Evolutionary conservation across 2,797 vertebrate species (phyloP).

Genomic region (Pseudochromis fuscus): DNA sequence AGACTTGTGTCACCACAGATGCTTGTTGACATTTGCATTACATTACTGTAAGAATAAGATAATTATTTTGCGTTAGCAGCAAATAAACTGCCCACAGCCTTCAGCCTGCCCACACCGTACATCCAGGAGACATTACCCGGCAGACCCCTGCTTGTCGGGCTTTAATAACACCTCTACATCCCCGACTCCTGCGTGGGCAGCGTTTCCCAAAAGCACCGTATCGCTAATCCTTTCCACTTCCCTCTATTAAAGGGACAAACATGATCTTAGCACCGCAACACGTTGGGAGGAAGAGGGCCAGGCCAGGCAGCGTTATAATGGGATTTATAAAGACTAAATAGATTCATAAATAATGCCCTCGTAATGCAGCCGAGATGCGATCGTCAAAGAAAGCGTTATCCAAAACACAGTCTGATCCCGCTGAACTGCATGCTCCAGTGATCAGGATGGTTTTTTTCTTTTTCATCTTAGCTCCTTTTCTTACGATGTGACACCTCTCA

Average conservation of each 20-base stretch:
- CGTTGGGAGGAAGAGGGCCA: not conserved
- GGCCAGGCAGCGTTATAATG: constrained; percentile 22
- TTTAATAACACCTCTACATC: constrained; percentile 35
- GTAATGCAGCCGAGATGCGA: constrained; percentile 37
- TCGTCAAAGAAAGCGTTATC: constrained; percentile 28
- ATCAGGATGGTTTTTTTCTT: constrained; percentile 41
- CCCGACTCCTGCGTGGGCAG: not conserved
- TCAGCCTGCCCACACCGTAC: not conserved
- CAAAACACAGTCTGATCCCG: constrained; percentile 23
- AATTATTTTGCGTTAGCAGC: no score
- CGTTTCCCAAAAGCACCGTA: not conserved
- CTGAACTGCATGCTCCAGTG: constrained; percentile 24
- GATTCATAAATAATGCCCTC: constrained; percentile 47
- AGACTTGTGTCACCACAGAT: no score
- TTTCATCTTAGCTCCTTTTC: constrained; percentile 42
- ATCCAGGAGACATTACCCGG: not conserved
- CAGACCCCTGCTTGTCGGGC: not conserved
- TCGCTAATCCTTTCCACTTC: constrained; percentile 28
- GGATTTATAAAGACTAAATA: constrained; percentile 42
- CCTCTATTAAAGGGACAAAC: constrained; percentile 25
- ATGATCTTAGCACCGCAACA: constrained; percentile 27
- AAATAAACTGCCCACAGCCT: no score
- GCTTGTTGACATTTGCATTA: no score
- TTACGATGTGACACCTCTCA: constrained; percentile 56
- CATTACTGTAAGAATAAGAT: no score